These are phyloP conservation scores for Nothoprocta perdicaria DNA, from an alignment of 2,113 vertebrate species.

Conservation along the genomic window DNA sequence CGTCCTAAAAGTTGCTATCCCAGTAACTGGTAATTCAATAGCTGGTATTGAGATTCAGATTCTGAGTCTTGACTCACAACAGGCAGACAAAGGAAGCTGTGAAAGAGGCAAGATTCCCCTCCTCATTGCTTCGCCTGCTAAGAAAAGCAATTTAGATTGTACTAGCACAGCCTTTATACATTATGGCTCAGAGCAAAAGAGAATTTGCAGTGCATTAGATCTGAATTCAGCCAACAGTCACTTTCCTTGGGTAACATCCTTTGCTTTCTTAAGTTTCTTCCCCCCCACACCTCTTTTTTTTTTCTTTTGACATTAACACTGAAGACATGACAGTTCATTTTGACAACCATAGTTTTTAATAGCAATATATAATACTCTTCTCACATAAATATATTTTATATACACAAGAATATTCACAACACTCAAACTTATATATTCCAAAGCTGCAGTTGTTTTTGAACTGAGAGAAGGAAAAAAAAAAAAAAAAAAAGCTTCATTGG, in stretches of 20 bases:
- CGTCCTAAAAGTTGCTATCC: not conserved
- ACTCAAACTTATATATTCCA: not conserved
- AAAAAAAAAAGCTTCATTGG: not conserved
- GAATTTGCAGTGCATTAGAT: not conserved
- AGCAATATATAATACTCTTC: not conserved
- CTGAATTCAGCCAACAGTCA: not conserved
- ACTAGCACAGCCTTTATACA: not conserved
- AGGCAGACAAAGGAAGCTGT: not conserved
- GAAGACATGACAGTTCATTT: not conserved
- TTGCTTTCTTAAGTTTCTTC: not conserved
- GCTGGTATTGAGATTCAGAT: not conserved
- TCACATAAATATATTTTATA: constrained; percentile 22
- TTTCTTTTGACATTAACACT: not conserved
- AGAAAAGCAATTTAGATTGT: not conserved
- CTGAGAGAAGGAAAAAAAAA: not conserved
- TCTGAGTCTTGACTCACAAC: not conserved
- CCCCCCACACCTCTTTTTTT: not conserved
- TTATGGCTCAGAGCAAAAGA: not conserved
- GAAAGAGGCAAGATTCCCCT: not conserved
- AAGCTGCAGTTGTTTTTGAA: constrained; percentile 16
- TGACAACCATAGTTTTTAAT: constrained; percentile 30
- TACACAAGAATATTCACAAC: not conserved
- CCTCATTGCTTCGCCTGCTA: not conserved
- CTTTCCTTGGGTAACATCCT: not conserved
- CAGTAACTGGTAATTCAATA: not conserved